phyloP scores from a whole-genome alignment of 1,140 invertebrate genomes.

The Drosophila tsacasi region DNA sequence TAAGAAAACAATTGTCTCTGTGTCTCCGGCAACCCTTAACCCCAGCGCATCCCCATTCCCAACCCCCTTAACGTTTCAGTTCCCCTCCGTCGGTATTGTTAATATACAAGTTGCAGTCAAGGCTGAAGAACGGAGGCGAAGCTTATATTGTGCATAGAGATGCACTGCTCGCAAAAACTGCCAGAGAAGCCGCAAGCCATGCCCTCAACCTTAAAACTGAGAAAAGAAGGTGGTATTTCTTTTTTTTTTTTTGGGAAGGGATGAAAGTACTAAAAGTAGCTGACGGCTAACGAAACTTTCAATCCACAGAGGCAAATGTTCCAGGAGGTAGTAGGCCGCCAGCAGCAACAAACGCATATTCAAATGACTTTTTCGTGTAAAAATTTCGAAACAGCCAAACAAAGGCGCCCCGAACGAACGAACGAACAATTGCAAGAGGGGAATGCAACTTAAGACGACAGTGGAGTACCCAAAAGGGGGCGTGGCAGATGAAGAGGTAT shows the following conservation, averaged over 20 bases:
- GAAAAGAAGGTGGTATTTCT: neutral
- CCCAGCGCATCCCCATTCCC: neutral
- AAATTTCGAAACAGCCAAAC: conserved; percentile 73
- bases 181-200: conserved; percentile 69
- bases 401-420: conserved; percentile 59
- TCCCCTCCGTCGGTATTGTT: conserved; percentile 20
- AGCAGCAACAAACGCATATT: conserved; percentile 62
- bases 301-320: conserved; percentile 41
- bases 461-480: conserved; percentile 11
- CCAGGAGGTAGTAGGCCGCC: conserved; percentile 30
- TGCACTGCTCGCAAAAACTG: conserved; percentile 30
- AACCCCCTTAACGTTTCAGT: neutral
- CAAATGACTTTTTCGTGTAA: conserved; percentile 83
- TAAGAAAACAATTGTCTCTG: conserved; percentile 53
- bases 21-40: conserved; percentile 32
- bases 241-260: neutral
- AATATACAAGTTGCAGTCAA: conserved; percentile 62
- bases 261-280: conserved; percentile 56
- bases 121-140: conserved; percentile 53
- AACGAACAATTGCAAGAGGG: conserved; percentile 69
- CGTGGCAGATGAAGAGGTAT: conserved; percentile 22
- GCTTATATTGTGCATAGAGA: conserved; percentile 56
- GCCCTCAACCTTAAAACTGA: conserved; percentile 65
- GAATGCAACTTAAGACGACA: conserved; percentile 70
- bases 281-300: conserved; percentile 80